These are phyloP conservation scores for Brachypodius melanocephalos DNA, from an alignment of 2,113 vertebrate genomes.

Conservation along the genomic window DNA sequence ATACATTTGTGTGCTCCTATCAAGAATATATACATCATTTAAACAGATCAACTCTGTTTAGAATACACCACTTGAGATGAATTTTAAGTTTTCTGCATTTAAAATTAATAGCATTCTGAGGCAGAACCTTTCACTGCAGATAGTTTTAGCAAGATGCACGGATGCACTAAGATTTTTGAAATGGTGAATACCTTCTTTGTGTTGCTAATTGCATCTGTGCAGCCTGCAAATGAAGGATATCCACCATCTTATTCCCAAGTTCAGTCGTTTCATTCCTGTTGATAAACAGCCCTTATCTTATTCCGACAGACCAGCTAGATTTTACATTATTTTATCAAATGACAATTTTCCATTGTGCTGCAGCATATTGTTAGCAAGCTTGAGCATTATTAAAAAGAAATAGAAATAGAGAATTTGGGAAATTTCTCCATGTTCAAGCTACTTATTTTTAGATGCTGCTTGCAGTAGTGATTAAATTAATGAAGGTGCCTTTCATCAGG, in stretches of 20 bases:
- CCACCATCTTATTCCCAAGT: slow-evolving; percentile 40
- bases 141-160: slow-evolving; percentile 33
- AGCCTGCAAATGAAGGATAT: slow-evolving; percentile 32
- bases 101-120: slow-evolving; percentile 6
- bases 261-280: slow-evolving; percentile 25
- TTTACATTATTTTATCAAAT: slow-evolving; percentile 20
- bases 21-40: neutral
- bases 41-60: neutral
- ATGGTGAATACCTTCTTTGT: slow-evolving; percentile 39
- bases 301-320: slow-evolving; percentile 27
- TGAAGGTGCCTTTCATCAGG: neutral
- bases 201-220: slow-evolving; percentile 54
- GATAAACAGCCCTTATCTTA: slow-evolving; percentile 60
- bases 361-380: neutral
- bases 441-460: neutral
- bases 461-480: neutral
- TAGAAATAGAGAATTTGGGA: neutral
- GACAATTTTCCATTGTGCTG: neutral
- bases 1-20: neutral
- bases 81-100: neutral
- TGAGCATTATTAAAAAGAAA: neutral
- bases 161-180: slow-evolving; percentile 5
- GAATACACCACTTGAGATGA: neutral
- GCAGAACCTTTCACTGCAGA: neutral
- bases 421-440: neutral